Evolutionary conservation across 2,888 invertebrate species (phyloP).

Genomic region (Cheilosia vernalis): DNA sequence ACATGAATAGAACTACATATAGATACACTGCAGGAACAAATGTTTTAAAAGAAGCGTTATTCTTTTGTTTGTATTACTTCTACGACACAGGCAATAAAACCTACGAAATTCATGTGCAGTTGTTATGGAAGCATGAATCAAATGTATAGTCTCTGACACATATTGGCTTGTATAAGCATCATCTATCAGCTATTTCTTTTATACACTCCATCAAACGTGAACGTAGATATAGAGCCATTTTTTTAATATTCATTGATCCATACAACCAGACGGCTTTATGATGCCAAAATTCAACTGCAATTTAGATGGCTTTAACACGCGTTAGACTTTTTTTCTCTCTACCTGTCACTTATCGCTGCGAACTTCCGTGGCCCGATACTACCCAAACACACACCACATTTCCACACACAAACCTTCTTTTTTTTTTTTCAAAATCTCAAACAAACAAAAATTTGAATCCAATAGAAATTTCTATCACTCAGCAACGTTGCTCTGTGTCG

Average conservation of each 20-base stretch:
- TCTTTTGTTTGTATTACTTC: too few relatives aligned
- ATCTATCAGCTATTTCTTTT: not conserved
- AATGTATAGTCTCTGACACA: not conserved
- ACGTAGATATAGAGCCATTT: not conserved
- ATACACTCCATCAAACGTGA: not conserved
- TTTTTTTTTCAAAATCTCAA: not conserved
- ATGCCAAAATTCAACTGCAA: too few relatives aligned
- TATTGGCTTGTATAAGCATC: not conserved
- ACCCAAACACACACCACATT: not conserved
- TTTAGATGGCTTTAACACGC: too few relatives aligned
- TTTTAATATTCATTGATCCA: not conserved
- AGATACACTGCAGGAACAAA: too few relatives aligned
- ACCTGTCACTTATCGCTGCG: too few relatives aligned
- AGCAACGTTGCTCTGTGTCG: constrained; percentile 7
- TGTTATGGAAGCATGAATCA: not conserved
- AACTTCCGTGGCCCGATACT: too few relatives aligned
- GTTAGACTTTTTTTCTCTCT: too few relatives aligned
- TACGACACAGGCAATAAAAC: too few relatives aligned
- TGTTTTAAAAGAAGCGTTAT: too few relatives aligned
- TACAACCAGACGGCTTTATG: too few relatives aligned
- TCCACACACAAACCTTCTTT: constrained; percentile 1
- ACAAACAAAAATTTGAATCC: constrained; percentile 13
- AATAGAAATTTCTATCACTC: constrained; percentile 10
- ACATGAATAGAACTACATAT: too few relatives aligned
- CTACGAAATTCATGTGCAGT: too few relatives aligned